Percentiles rank a stretch among this genome's conserved stretches.
Conservation (phyloP, 2,888 invertebrate species). For the Dasysyrphus tricinctus region DNA sequence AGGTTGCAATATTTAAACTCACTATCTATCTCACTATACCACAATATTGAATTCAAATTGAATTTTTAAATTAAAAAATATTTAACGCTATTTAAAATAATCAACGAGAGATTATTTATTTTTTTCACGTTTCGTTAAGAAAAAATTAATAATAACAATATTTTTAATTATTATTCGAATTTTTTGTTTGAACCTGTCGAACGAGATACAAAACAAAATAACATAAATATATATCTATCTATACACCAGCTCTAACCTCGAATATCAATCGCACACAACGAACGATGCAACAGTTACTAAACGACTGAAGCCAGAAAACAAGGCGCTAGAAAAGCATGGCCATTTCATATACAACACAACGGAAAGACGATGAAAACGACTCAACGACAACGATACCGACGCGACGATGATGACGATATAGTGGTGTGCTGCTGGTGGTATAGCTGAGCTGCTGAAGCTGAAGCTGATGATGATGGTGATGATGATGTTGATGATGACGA, state of each 20-base stretch:
- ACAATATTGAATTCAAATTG: conserved; percentile 1
- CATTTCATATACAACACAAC: conserved; percentile 32
- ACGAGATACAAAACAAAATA: conserved; percentile 41
- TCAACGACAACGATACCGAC: conserved; percentile 39
- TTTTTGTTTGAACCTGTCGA: conserved; percentile 57
- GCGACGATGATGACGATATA: conserved; percentile 17
- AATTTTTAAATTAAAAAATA: not conserved
- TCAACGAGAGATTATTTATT: not conserved
- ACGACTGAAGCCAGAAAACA: conserved; percentile 80
- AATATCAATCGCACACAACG: conserved; percentile 76
- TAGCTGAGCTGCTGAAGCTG: not conserved
- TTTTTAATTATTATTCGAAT: not conserved
- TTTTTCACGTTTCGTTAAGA: not conserved
- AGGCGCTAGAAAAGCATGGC: conserved; percentile 70
- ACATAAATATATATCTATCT: not conserved
- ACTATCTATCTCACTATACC: not conserved
- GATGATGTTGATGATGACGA: conserved; percentile 11
- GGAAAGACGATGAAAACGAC: conserved; percentile 51
- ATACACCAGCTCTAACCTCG: conserved; percentile 1
- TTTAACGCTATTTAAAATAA: not conserved
- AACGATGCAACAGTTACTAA: conserved; percentile 84
- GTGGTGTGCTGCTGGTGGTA: conserved; percentile 6
- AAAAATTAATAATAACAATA: not conserved
- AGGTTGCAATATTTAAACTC: not conserved
- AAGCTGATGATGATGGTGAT: not conserved